Evolutionary conservation across 1,140 invertebrate species (phyloP).

Genomic region (Mya arenaria): DNA sequence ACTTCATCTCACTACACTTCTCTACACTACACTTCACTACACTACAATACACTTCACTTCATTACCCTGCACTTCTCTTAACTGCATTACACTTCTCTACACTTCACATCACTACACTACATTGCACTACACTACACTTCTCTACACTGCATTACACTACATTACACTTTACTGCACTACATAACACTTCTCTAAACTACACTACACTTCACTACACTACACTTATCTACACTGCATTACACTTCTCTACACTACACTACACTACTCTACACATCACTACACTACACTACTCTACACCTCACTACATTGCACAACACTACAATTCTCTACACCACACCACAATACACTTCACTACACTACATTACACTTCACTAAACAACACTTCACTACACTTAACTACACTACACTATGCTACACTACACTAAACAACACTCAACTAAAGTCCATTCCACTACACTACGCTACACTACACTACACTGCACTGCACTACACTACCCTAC

Average conservation of each 20-base stretch:
- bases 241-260: background rate
- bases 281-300: background rate
- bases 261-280: background rate
- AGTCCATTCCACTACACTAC: background rate
- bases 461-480: conserved; percentile 2
- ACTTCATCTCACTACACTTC: background rate
- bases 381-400: conserved; percentile 6
- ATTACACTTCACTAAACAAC: background rate
- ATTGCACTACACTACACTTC: conserved; percentile 2
- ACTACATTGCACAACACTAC: conserved; percentile 7
- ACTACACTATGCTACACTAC: background rate
- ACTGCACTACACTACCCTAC: conserved; percentile 2
- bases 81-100: background rate
- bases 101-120: background rate
- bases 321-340: background rate
- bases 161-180: background rate
- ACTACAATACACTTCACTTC: conserved; percentile 23
- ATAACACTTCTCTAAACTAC: background rate
- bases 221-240: background rate
- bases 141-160: conserved; percentile 7
- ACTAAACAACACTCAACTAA: background rate
- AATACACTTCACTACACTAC: conserved; percentile 3
- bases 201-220: background rate
- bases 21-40: conserved; percentile 10
- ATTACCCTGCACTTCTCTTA: background rate